Percentiles rank a stretch among this genome's conserved stretches.
phyloP scores from a whole-genome alignment of 2,797 vertebrate genomes.

The Sternotherus odoratus region DNA sequence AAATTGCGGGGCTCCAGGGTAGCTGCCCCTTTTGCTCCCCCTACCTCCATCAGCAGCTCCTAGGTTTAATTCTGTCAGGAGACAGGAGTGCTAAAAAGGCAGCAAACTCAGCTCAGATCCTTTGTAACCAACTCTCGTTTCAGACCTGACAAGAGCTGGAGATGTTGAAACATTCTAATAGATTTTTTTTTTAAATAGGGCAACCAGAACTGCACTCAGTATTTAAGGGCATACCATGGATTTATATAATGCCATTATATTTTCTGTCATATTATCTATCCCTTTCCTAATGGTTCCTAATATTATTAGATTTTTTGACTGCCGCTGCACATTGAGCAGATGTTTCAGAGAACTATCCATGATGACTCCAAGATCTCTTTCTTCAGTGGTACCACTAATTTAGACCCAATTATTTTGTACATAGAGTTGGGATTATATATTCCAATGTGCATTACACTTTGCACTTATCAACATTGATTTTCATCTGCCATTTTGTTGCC shows the following conservation, averaged over 20 bases:
- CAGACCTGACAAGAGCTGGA: no score
- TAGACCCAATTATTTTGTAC: neutral
- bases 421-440: neutral
- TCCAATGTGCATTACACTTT: neutral
- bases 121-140: no score
- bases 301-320: neutral
- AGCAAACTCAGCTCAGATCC: no score
- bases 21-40: no score
- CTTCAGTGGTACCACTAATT: neutral
- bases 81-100: no score
- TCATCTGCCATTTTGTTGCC: neutral
- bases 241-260: neutral
- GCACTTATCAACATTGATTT: neutral
- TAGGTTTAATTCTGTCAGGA: no score
- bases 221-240: neutral
- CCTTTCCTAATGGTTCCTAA: neutral
- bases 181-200: neutral
- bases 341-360: neutral
- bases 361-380: neutral
- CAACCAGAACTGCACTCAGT: neutral
- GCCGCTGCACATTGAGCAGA: neutral
- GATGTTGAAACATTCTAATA: neutral
- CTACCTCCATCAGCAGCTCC: no score
- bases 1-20: no score
- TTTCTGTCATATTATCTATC: neutral